Conservation (phyloP, 2,888 invertebrate genomes). For the Ecliptopera silaceata region DNA sequence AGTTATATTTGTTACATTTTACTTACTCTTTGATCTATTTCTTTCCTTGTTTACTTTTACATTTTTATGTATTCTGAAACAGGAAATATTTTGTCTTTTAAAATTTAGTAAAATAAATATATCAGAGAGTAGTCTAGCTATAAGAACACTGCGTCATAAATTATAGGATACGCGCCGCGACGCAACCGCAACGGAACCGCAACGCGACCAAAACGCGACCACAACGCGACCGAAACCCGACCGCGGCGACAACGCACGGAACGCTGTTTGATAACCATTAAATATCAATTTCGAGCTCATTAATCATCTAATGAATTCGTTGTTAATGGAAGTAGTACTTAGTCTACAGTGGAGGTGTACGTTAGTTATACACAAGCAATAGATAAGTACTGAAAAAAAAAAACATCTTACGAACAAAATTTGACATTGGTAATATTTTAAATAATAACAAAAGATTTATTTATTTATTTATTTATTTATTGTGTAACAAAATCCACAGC, state of each 20-base stretch:
- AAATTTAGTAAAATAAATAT: no score
- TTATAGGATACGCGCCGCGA: constrained; percentile 48
- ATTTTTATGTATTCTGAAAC: no score
- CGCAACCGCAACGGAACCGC: constrained; percentile 43
- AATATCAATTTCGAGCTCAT: constrained; percentile 72
- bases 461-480: no score
- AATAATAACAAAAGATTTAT: no score
- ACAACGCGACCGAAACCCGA: constrained; percentile 44
- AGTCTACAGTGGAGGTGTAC: constrained; percentile 1
- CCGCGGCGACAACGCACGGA: constrained; percentile 40
- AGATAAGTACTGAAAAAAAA: no score
- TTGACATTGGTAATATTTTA: no score
- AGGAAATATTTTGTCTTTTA: no score
- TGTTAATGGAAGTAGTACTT: constrained; percentile 45
- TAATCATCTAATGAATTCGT: constrained; percentile 65
- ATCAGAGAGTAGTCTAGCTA: constrained; percentile 14
- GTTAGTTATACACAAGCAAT: constrained; percentile 2
- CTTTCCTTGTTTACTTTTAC: no score
- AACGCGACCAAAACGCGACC: constrained; percentile 43
- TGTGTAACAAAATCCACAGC: no score
- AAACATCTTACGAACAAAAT: no score
- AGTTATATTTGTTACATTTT: no score
- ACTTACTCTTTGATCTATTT: no score
- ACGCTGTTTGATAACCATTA: constrained; percentile 65
- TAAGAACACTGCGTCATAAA: constrained; percentile 44